Evolutionary conservation across 2,888 invertebrate species (phyloP), one percentile per base, ranked within the genome.

Genomic region (Teleogryllus oceanicus): DNA sequence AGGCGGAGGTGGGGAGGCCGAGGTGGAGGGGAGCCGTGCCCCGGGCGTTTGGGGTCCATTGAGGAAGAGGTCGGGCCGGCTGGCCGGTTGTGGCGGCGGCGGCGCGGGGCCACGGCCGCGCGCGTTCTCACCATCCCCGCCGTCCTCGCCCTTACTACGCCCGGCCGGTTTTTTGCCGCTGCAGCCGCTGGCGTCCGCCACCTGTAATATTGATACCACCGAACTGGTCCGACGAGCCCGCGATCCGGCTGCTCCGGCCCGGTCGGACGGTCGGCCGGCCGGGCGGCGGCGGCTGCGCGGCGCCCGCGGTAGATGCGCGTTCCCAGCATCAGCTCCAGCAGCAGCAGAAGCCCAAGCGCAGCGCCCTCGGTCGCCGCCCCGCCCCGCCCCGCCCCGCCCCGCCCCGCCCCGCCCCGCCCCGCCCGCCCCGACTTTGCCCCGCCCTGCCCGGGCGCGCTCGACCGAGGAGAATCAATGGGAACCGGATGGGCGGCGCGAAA

Each of bases 401-500:
- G 62, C 62, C 13, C 18, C 62, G 13, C 62, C 18, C 16, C 62
- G 62, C 10, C 16, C 62, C 8, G 4, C 62, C 62, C 5, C 10
- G n/a, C 18, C 16, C 62, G 62, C 10, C 16, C 62, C 8, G 4
- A n/a, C n/a, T n/a, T n/a, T n/a, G n/a, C n/a, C n/a, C n/a, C n/a
- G 18, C 62, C 62, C 3, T 62, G 16, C 13, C 62, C 62, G n/a
- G n/a, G n/a, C 62, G 62, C 62, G 62, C 10, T 62, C 62, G 4
- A 13, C 62, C 62, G n/a, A n/a, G n/a, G 62, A 62, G 62, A n/a
- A 62, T 62, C 62, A 62, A 62, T 62, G 62, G 62, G 62, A 62
- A 62, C 62, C 62, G 62, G 62, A 62, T 62, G 62, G 62, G 62
- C n/a, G 62, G n/a, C n/a, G 62, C 62, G 62, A 62, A 62, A 37